Evolutionary conservation across 1,140 invertebrate genomes (phyloP), one percentile per base, ranked within the genome.

Genomic region (Frieseomelitta varia): DNA sequence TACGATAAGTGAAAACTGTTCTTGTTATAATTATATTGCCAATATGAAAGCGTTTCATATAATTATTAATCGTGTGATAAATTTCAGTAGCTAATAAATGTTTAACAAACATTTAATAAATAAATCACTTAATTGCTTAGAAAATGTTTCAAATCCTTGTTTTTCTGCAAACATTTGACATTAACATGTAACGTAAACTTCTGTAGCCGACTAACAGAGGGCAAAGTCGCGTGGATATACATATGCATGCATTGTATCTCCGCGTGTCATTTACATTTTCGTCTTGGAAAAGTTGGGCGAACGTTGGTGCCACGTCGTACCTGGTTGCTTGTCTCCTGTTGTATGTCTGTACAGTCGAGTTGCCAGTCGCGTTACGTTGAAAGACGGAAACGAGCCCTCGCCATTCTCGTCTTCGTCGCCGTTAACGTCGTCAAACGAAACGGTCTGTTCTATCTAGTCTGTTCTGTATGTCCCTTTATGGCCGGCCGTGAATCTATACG

Each of bases 261-360:
- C 82, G 85, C 84, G 84, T 85, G 58, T 67, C 39, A 47, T 47
- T 76, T 74, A 68, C 86, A 79, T 85, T 85, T 68, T 74, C 79
- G 86, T 85, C 87, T 79, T 79, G n/a, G 80, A 76, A 87, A 79
- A 75, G 63, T 72, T 73, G 55, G 21, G 30, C 21, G 51, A 75
- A 34, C 53, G 24, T 27, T 63, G 67, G 87, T 88, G 83, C 86
- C 87, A 88, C 74, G 74, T 74, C 56, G 87, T 88, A 69, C 87
- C 86, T 81, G 83, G 63, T n/a, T 39, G 24, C 63, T 74, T 39
- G 79, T 75, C 86, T 85, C 30, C 78, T 58, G 39, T 47, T 39
- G 39, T 47, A 47, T 8, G 8, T 47, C 39, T 8, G 39, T 47
- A 47, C 39, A 39, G 69, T 69, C 56, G 79, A 85, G 85, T 87